Conservation (phyloP, 2,797 vertebrate genomes). For the Linurgus olivaceus region DNA sequence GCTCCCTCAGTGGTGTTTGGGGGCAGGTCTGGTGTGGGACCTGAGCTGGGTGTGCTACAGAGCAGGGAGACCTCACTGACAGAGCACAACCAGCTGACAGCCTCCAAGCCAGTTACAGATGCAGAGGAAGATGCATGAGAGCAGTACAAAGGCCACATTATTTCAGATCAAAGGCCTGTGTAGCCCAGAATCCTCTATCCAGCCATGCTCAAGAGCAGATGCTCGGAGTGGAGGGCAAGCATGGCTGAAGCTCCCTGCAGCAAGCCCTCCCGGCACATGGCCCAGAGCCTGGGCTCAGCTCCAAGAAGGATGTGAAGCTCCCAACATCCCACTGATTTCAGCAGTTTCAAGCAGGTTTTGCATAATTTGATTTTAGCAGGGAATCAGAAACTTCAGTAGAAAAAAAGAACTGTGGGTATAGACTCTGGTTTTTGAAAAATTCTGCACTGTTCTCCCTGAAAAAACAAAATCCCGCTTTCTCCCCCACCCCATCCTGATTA, state of each 20-base stretch:
- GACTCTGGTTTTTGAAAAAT: not conserved
- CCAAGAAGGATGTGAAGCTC: not conserved
- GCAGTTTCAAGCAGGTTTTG: not conserved
- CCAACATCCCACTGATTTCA: not conserved
- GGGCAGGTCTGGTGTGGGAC: not conserved
- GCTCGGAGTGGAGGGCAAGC: not conserved
- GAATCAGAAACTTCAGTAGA: conserved; percentile 3
- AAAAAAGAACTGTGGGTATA: not conserved
- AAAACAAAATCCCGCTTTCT: not conserved
- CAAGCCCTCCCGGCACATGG: not conserved
- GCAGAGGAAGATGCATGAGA: not conserved
- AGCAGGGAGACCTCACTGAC: no score
- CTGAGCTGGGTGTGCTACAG: not conserved
- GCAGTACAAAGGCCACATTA: not conserved
- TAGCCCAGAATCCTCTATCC: not conserved
- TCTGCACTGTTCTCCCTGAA: not conserved
- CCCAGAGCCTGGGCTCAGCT: not conserved
- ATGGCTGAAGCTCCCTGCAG: not conserved
- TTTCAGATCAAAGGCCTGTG: not conserved
- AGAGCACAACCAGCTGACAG: not conserved
- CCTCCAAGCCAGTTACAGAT: not conserved
- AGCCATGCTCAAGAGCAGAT: not conserved
- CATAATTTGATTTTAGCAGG: not conserved
- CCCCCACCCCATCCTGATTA: not conserved
- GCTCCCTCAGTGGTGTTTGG: not conserved